phyloP scores from a whole-genome alignment of 2,888 invertebrate genomes.

The Rotaria socialis region DNA sequence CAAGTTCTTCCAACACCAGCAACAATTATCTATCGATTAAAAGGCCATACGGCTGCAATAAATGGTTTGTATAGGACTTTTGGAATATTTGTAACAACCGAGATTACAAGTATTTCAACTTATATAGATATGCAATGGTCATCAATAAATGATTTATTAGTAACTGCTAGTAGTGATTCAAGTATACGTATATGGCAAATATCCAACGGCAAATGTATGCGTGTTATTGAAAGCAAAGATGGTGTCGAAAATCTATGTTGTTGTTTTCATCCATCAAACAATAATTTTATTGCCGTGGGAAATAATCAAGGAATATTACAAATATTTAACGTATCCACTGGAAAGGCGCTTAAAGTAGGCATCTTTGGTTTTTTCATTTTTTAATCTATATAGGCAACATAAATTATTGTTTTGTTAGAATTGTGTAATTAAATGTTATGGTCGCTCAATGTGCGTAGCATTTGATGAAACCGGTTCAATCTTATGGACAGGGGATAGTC shows the following conservation, averaged over 20 bases:
- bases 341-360: conserved; percentile 53
- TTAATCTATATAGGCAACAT: not conserved
- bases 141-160: conserved; percentile 74
- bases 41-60: conserved; percentile 72
- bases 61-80: conserved; percentile 63
- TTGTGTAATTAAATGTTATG: conserved; percentile 63
- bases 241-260: conserved; percentile 47
- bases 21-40: conserved; percentile 69
- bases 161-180: conserved; percentile 73
- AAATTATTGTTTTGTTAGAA: conserved; percentile 51
- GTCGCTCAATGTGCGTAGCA: conserved; percentile 67
- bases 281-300: conserved; percentile 60
- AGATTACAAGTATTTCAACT: conserved; percentile 46
- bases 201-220: conserved; percentile 57
- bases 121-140: conserved; percentile 75
- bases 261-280: conserved; percentile 28
- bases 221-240: conserved; percentile 48
- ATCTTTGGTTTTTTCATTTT: not conserved
- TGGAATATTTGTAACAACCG: not conserved
- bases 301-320: conserved; percentile 72
- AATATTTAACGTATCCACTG: conserved; percentile 78
- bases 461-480: conserved; percentile 74
- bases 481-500: conserved; percentile 78
- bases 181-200: conserved; percentile 72
- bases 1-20: conserved; percentile 68